Conservation (phyloP, 2,797 vertebrate species). For the Ambastaia sidthimunki region DNA sequence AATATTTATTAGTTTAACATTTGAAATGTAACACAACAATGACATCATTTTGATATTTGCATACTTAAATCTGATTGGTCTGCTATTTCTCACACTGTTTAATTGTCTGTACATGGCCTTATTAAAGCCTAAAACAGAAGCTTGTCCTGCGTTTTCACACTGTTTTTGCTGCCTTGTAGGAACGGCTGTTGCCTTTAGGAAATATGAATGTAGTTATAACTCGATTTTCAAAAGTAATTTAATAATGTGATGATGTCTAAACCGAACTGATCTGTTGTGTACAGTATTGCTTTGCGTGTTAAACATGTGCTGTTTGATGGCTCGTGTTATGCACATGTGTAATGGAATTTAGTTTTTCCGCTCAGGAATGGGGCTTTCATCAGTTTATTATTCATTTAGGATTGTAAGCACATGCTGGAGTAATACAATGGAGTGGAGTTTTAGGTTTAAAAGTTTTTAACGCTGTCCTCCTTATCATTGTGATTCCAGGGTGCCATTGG, state of each 20-base stretch:
- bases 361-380: background rate
- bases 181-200: background rate
- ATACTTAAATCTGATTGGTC: background rate
- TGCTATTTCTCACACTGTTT: background rate
- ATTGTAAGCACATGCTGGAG: background rate
- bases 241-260: conserved; percentile 9
- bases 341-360: conserved; percentile 1
- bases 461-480: background rate
- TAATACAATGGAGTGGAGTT: background rate
- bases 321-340: conserved; percentile 20
- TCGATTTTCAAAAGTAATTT: background rate
- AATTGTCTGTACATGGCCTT: background rate
- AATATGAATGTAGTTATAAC: background rate
- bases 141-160: background rate
- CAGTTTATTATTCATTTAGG: background rate
- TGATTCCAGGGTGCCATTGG: conserved; percentile 78
- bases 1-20: background rate
- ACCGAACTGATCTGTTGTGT: background rate
- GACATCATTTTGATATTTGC: conserved; percentile 2
- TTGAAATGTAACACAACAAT: background rate
- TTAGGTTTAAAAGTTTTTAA: background rate
- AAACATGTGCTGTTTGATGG: background rate
- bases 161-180: background rate
- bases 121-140: background rate
- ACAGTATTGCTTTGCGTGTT: conserved; percentile 6